Conservation (phyloP, 2,888 invertebrate genomes). For the Siphlonurus alternatus region DNA sequence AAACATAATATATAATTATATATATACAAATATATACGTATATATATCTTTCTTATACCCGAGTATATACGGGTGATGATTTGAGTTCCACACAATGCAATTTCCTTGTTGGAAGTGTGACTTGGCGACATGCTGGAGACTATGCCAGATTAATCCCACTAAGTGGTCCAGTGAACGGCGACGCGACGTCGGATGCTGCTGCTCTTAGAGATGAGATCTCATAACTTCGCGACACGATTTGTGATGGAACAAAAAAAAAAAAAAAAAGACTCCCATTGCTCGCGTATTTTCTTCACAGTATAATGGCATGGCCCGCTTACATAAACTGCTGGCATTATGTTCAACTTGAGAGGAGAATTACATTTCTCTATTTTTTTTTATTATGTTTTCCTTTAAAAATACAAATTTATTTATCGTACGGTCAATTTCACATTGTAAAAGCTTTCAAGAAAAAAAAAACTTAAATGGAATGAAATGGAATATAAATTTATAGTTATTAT, state of each 20-base stretch:
- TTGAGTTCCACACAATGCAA: too few relatives aligned
- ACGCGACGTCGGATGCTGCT: neutral
- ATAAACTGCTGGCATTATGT: neutral
- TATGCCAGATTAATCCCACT: conserved; percentile 1
- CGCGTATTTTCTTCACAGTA: neutral
- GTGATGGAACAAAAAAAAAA: neutral
- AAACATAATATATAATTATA: too few relatives aligned
- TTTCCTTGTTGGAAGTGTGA: too few relatives aligned
- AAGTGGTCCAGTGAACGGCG: neutral
- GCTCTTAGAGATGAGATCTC: neutral
- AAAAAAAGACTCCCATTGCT: neutral
- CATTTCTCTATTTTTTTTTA: neutral
- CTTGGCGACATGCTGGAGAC: neutral
- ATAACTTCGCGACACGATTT: neutral
- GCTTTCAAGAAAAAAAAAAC: neutral
- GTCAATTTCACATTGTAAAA: neutral
- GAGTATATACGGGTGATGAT: too few relatives aligned
- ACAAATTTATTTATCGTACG: neutral
- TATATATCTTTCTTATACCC: too few relatives aligned
- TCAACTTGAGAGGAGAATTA: neutral
- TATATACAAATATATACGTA: too few relatives aligned
- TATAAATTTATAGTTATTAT: too few relatives aligned
- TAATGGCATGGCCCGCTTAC: neutral
- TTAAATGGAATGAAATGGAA: neutral
- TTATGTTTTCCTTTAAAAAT: neutral